Evolutionary conservation across 2,888 invertebrate species (phyloP).

Genomic region (Nematopogon swammerdamellus): DNA sequence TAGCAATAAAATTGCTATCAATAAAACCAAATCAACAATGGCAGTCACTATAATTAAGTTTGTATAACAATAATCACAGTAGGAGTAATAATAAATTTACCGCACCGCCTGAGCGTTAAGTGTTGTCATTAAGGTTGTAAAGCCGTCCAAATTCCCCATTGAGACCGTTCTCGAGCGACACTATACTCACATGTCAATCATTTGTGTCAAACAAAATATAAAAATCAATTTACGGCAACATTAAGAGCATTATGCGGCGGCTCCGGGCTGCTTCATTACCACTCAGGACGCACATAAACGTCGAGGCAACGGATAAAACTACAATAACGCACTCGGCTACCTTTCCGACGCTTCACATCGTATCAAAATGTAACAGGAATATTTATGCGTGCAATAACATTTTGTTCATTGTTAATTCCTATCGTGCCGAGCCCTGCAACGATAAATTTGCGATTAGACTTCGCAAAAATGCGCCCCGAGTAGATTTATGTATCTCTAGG

Average conservation of each 20-base stretch:
- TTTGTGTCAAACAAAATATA: conserved; percentile 55
- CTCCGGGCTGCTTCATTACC: conserved; percentile 46
- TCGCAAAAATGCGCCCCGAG: conserved; percentile 33
- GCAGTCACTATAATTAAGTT: too few species aligned
- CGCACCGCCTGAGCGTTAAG: conserved; percentile 18
- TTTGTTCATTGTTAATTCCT: conserved; percentile 47
- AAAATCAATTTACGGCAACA: conserved; percentile 47
- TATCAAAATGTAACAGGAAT: not conserved
- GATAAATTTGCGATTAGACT: conserved; percentile 53
- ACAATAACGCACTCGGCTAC: conserved; percentile 32
- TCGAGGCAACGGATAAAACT: conserved; percentile 7
- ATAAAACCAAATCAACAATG: too few species aligned
- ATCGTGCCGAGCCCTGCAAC: conserved; percentile 37
- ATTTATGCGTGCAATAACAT: conserved; percentile 25
- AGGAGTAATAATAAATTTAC: conserved; percentile 30
- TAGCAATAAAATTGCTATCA: too few species aligned
- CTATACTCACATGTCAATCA: conserved; percentile 46
- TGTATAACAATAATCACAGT: too few species aligned
- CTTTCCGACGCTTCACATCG: conserved; percentile 20
- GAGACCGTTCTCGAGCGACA: conserved; percentile 16
- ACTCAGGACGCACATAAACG: conserved; percentile 32
- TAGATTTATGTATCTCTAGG: conserved; percentile 35
- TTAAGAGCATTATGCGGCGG: conserved; percentile 35
- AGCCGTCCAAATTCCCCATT: conserved; percentile 26
- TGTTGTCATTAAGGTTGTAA: conserved; percentile 36